These are phyloP conservation scores for Trichonephila inaurata DNA, from an alignment of 1,140 invertebrate species.

Conservation along the genomic window DNA sequence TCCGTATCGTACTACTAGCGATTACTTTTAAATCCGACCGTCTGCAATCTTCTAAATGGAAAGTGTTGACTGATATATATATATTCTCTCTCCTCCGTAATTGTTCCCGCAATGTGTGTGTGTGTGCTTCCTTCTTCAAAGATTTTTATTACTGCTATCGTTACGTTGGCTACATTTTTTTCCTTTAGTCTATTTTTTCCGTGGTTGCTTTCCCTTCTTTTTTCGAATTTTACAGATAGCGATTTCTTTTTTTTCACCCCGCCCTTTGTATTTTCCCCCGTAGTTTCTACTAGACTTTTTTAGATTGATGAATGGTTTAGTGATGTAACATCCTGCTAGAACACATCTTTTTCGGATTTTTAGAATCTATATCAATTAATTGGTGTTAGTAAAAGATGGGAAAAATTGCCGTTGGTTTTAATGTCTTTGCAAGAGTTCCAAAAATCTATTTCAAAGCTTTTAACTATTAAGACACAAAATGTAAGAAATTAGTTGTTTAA, in stretches of 20 bases:
- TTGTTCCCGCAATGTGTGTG: slow-evolving; percentile 45
- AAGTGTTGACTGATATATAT: slow-evolving; percentile 75
- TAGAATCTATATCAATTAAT: neutral
- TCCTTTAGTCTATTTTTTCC: slow-evolving; percentile 42
- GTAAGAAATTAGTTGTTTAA: too few species aligned
- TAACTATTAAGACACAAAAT: too few species aligned
- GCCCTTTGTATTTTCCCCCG: neutral
- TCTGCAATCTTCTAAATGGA: slow-evolving; percentile 76
- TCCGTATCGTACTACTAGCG: slow-evolving; percentile 42
- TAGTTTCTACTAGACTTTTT: neutral
- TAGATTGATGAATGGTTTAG: slow-evolving; percentile 39
- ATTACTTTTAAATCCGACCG: slow-evolving; percentile 75
- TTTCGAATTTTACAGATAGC: neutral
- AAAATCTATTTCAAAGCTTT: too few species aligned
- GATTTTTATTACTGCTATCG: slow-evolving; percentile 57
- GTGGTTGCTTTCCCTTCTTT: neutral
- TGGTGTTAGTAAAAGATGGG: neutral
- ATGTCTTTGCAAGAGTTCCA: too few species aligned
- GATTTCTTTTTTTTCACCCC: slow-evolving; percentile 12
- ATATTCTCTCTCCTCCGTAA: slow-evolving; percentile 66
- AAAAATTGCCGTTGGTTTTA: neutral
- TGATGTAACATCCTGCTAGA: neutral
- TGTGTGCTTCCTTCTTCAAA: neutral
- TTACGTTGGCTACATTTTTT: slow-evolving; percentile 3
- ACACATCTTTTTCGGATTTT: neutral